Evolutionary conservation across 2,888 invertebrate genomes (phyloP).

Genomic region (Sphaerophoria rueppellii): DNA sequence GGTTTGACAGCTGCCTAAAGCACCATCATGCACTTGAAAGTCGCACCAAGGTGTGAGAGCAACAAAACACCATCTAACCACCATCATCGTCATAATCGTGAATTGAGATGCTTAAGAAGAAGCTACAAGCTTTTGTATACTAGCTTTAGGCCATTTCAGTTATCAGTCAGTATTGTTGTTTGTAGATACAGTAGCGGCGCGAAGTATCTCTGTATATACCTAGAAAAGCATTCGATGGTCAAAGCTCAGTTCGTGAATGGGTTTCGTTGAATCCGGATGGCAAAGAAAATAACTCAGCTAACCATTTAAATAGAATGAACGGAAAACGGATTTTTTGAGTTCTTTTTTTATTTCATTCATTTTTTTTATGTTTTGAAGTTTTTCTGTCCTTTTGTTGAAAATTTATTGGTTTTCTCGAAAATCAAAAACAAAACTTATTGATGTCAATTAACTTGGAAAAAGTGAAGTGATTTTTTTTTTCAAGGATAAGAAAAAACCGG

Average conservation of each 20-base stretch:
- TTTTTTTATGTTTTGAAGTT: conserved; percentile 28
- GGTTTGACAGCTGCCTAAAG: neutral
- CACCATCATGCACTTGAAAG: conserved; percentile 15
- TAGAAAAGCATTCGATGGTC: conserved; percentile 78
- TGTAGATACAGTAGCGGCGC: conserved; percentile 55
- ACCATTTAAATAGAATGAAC: conserved; percentile 29
- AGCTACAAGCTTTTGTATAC: conserved; percentile 4
- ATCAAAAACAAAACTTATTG: neutral
- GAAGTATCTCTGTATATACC: conserved; percentile 77
- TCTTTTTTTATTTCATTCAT: conserved; percentile 34
- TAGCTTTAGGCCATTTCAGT: conserved; percentile 39
- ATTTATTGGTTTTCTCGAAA: conserved; percentile 13
- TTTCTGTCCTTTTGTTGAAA: neutral
- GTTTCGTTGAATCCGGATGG: conserved; percentile 82
- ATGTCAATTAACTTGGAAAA: conserved; percentile 47
- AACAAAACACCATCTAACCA: conserved; percentile 1
- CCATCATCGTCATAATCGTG: neutral
- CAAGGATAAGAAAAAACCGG: neutral
- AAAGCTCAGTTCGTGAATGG: conserved; percentile 82
- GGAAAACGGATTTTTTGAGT: conserved; percentile 45
- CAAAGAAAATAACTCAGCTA: conserved; percentile 54
- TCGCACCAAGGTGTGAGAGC: conserved; percentile 4
- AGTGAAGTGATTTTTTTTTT: conserved; percentile 37
- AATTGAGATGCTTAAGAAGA: conserved; percentile 50
- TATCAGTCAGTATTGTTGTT: conserved; percentile 20